Evolutionary conservation across 1,140 invertebrate species (phyloP).

Genomic region (Rhagoletis zephyria): DNA sequence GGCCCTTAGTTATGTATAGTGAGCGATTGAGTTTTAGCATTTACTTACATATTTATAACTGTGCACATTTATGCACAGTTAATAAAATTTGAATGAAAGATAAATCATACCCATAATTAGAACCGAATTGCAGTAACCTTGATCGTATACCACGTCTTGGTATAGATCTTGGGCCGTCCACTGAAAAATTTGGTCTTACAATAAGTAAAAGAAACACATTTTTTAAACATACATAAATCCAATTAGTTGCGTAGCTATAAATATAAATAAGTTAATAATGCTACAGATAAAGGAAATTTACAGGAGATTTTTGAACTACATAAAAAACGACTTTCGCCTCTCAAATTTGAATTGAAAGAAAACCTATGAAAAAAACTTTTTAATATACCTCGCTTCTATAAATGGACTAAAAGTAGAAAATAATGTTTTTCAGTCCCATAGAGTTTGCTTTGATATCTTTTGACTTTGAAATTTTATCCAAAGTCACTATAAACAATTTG

Average conservation of each 20-base stretch:
- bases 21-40: not conserved
- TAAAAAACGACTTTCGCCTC: no score
- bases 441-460: no score
- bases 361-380: no score
- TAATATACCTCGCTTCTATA: no score
- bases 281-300: no score
- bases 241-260: not conserved
- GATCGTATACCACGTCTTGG: constrained; percentile 89
- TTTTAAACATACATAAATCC: not conserved
- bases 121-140: constrained; percentile 88
- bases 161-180: constrained; percentile 87
- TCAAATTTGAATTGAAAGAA: no score
- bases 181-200: constrained; percentile 76
- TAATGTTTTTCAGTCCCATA: no score
- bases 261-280: no score
- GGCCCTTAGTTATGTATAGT: not conserved
- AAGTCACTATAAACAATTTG: no score
- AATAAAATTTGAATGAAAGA: constrained; percentile 21
- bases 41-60: not conserved
- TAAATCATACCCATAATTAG: constrained; percentile 85
- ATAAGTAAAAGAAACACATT: constrained; percentile 1
- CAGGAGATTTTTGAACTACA: no score
- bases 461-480: no score
- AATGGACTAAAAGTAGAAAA: no score
- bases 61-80: not conserved